Conservation (phyloP, 64 coral and sea anemone genomes). For the Catalaphyllia jardinei region DNA sequence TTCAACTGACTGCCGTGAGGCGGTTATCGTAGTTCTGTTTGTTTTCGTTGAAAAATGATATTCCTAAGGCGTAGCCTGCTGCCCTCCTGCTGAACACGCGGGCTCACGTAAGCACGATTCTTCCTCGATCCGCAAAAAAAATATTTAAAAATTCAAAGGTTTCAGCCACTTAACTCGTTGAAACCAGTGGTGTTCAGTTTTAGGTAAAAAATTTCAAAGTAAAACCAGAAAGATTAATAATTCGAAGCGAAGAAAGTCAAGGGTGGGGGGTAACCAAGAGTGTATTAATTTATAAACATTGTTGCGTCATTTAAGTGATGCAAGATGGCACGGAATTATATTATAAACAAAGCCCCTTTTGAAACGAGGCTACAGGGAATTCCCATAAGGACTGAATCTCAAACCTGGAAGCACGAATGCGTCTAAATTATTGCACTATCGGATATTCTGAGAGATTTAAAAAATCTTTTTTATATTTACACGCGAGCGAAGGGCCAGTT, state of each 20-base stretch:
- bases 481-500: no score
- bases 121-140: not conserved
- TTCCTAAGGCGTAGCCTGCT: constrained; percentile 20
- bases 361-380: not conserved
- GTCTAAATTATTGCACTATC: no score
- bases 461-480: no score
- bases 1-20: not conserved
- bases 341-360: not conserved
- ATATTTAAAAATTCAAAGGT: not conserved
- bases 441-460: no score
- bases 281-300: not conserved
- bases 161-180: not conserved
- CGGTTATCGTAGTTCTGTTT: not conserved
- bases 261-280: not conserved
- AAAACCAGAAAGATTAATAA: not conserved
- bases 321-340: not conserved
- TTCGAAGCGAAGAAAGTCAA: not conserved
- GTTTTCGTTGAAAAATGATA: constrained; percentile 12
- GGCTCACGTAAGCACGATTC: not conserved
- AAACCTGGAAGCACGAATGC: not conserved
- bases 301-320: not conserved
- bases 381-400: not conserved
- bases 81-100: not conserved
- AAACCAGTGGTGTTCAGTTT: not conserved
- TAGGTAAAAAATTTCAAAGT: not conserved